Evolutionary conservation across 1,140 invertebrate genomes (phyloP).

Genomic region (Acromyrmex charruanus): DNA sequence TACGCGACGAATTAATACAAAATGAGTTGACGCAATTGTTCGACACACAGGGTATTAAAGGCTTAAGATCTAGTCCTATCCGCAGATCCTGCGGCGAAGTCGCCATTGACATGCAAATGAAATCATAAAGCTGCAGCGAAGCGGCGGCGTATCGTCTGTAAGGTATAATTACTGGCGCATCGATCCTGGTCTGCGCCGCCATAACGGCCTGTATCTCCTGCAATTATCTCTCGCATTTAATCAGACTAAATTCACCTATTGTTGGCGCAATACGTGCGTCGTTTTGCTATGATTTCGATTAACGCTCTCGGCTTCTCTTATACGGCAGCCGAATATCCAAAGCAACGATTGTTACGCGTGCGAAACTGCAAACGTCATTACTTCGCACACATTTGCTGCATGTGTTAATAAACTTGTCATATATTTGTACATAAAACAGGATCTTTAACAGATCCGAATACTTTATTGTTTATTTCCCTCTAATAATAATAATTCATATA

Average conservation of each 20-base stretch:
- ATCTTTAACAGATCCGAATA: neutral
- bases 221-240: constrained; percentile 67
- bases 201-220: constrained; percentile 53
- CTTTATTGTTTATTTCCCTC: neutral
- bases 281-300: constrained; percentile 64
- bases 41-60: constrained; percentile 39
- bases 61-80: constrained; percentile 17
- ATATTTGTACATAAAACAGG: neutral
- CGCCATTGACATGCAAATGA: constrained; percentile 63
- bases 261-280: constrained; percentile 64
- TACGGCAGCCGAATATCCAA: constrained; percentile 13
- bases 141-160: constrained; percentile 60
- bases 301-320: constrained; percentile 41
- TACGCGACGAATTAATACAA: constrained; percentile 27
- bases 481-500: too few species aligned
- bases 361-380: constrained; percentile 56
- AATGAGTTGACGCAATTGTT: constrained; percentile 23
- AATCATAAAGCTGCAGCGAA: constrained; percentile 63
- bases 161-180: constrained; percentile 65
- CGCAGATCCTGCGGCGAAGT: constrained; percentile 13
- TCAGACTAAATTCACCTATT: constrained; percentile 68
- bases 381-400: constrained; percentile 19
- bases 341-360: constrained; percentile 48
- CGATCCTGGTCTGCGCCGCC: constrained; percentile 49
- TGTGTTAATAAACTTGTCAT: constrained; percentile 17